phyloP scores from a whole-genome alignment of 2,797 vertebrate genomes.

The Coccyzus lansbergi region DNA sequence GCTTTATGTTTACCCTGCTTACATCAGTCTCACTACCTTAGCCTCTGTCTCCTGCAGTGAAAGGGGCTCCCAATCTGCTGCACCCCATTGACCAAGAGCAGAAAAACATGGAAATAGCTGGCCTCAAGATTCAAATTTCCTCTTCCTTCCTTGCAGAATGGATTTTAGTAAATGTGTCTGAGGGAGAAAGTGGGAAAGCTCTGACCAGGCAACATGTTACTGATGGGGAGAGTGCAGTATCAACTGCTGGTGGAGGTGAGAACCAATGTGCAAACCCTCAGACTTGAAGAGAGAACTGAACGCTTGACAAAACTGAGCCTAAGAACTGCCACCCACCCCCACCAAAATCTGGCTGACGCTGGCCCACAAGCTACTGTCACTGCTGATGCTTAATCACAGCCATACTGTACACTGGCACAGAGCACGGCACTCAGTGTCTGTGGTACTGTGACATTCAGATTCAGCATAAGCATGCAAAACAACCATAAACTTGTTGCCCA shows the following conservation, averaged over 20 bases:
- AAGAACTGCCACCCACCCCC: neutral
- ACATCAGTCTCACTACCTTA: neutral
- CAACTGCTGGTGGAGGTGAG: accelerated
- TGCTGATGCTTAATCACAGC: neutral
- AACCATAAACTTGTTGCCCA: neutral
- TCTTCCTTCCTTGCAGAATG: neutral
- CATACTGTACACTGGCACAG: neutral
- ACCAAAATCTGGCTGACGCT: neutral
- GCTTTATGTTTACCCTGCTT: neutral
- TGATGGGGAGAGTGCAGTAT: neutral
- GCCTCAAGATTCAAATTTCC: neutral
- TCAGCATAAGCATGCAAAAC: neutral
- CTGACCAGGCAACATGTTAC: neutral
- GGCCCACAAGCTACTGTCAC: neutral
- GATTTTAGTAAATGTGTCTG: neutral
- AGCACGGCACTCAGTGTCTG: accelerated
- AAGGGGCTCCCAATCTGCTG: neutral
- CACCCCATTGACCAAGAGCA: neutral
- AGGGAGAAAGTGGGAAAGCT: neutral
- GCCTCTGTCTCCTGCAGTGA: neutral
- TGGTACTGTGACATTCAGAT: neutral
- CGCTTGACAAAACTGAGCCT: neutral
- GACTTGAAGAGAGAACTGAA: neutral
- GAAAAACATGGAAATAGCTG: neutral
- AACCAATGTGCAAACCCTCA: neutral